Percentiles rank a stretch among this genome's conserved stretches.
phyloP scores from a whole-genome alignment of 1,140 invertebrate genomes.

The Spodoptera frugiperda region DNA sequence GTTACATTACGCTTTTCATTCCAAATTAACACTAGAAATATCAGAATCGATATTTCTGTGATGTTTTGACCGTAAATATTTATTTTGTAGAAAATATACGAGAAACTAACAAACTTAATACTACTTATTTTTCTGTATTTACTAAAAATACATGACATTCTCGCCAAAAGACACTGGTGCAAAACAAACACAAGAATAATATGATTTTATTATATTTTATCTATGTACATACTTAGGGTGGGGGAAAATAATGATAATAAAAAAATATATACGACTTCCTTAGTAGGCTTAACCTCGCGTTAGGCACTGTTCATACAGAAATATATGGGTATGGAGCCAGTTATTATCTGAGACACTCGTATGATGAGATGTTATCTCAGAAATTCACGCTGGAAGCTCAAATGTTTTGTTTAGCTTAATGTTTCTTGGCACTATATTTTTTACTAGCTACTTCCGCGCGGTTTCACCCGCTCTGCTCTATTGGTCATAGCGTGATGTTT shows the following conservation, averaged over 20 bases:
- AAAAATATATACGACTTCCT: constrained; percentile 29
- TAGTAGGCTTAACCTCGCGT: constrained; percentile 22
- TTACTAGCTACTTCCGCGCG: no score
- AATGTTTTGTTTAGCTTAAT: no score
- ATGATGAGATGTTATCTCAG: constrained; percentile 28
- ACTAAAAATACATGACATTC: neutral
- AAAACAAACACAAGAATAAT: neutral
- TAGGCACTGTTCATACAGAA: constrained; percentile 23
- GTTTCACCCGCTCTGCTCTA: no score
- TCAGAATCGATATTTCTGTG: no score
- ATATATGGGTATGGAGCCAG: constrained; percentile 27
- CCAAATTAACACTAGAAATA: neutral
- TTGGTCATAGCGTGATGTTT: no score
- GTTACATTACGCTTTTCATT: neutral
- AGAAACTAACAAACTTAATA: neutral
- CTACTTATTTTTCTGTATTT: no score
- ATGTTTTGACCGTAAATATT: no score
- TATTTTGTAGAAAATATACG: no score
- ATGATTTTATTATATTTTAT: constrained; percentile 26
- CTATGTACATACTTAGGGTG: neutral
- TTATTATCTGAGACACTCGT: constrained; percentile 19
- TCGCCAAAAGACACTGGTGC: neutral
- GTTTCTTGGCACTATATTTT: no score
- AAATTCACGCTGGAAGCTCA: constrained; percentile 8
- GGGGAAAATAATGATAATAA: constrained; percentile 7